These are phyloP conservation scores for Scomber japonicus DNA, from an alignment of 2,113 vertebrate species.

Conservation along the genomic window DNA sequence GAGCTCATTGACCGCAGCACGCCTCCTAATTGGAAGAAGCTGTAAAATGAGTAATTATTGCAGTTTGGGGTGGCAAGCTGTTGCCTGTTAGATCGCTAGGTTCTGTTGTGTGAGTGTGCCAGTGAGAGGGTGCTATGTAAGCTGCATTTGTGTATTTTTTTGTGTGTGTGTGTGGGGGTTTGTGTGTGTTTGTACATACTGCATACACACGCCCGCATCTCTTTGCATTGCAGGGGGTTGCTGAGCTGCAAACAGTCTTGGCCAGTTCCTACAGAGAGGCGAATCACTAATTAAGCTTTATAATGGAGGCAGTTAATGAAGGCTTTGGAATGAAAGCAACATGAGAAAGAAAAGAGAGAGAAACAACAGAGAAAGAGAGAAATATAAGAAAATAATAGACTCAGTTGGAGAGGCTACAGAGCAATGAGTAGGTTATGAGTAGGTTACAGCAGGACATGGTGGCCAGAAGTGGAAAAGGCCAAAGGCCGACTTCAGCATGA, in stretches of 20 bases:
- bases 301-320: constrained; percentile 67
- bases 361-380: background rate
- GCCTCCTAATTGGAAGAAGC: constrained; percentile 67
- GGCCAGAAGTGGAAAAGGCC: constrained; percentile 34
- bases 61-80: constrained; percentile 66
- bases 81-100: constrained; percentile 40
- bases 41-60: constrained; percentile 74
- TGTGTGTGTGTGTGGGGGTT: constrained; percentile 9
- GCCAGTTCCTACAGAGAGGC: constrained; percentile 42
- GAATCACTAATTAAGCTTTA: constrained; percentile 61
- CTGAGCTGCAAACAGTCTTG: constrained; percentile 33
- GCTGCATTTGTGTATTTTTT: background rate
- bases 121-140: constrained; percentile 27
- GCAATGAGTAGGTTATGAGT: constrained; percentile 21
- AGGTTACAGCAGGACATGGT: constrained; percentile 1
- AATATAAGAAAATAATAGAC: background rate
- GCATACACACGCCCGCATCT: constrained; percentile 2
- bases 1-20: constrained; percentile 63
- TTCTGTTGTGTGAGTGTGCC: constrained; percentile 34
- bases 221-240: constrained; percentile 21
- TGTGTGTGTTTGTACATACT: background rate
- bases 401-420: constrained; percentile 28
- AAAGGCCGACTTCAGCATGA: constrained; percentile 50
- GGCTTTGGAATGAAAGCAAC: constrained; percentile 22
- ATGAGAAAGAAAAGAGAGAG: constrained; percentile 17